These are phyloP conservation scores for Pilophorus perplexus DNA, from an alignment of 2,888 invertebrate species.

Conservation along the genomic window DNA sequence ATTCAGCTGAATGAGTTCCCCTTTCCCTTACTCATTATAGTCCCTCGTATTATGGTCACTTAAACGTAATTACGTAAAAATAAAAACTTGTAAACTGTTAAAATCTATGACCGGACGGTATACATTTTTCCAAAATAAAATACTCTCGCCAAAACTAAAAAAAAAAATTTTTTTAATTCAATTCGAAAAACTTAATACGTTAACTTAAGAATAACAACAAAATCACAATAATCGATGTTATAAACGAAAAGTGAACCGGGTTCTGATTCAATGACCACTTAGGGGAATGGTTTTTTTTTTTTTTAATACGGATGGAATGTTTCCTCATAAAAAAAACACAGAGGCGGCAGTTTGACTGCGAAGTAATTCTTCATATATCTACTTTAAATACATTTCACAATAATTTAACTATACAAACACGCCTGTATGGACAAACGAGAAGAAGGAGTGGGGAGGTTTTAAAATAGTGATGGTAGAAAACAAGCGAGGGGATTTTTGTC, in stretches of 20 bases:
- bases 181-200: not conserved
- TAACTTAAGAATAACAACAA: not conserved
- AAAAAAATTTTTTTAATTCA: not conserved
- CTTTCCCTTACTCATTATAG: no score
- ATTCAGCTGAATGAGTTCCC: no score
- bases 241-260: no score
- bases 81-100: not conserved
- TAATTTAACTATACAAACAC: constrained; percentile 26
- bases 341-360: constrained; percentile 28
- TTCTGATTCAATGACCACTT: no score
- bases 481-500: no score
- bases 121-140: not conserved
- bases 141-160: not conserved
- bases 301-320: constrained; percentile 41
- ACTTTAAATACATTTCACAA: constrained; percentile 18
- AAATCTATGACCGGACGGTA: constrained; percentile 7
- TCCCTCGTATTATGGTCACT: no score
- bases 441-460: no score
- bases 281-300: no score
- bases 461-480: no score
- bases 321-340: no score
- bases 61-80: no score
- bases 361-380: constrained; percentile 25
- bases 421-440: no score
- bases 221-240: constrained; percentile 5